A percentile compares a stretch with the other conserved stretches of the same genome.
Conservation (phyloP, 2,113 vertebrate genomes). For the Hemiscyllium ocellatum region DNA sequence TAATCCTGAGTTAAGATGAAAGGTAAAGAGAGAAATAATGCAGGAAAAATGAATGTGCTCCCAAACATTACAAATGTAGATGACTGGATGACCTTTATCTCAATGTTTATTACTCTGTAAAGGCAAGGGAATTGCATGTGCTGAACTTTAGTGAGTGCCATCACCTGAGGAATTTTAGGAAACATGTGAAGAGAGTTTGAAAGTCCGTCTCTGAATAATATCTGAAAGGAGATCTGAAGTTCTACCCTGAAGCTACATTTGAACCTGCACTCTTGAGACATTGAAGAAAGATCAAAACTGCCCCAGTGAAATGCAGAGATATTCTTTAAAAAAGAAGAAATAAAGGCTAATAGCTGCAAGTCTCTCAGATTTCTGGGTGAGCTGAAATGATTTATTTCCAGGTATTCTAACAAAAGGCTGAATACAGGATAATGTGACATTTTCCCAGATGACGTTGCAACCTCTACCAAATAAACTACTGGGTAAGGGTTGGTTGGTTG, state of each 20-base stretch:
- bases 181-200: not conserved
- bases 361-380: not conserved
- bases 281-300: not conserved
- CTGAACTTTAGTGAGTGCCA: not conserved
- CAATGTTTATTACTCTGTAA: not conserved
- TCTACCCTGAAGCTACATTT: not conserved
- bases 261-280: not conserved
- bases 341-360: not conserved
- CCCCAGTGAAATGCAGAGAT: not conserved
- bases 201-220: not conserved
- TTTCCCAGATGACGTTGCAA: too few relatives aligned
- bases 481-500: too few relatives aligned
- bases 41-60: not conserved
- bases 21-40: not conserved
- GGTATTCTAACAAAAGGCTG: not conserved
- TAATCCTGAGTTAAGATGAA: not conserved
- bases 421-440: too few relatives aligned
- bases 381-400: not conserved
- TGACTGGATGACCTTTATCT: not conserved
- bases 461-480: too few relatives aligned
- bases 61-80: not conserved
- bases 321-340: not conserved
- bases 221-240: not conserved
- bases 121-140: not conserved
- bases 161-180: not conserved